Evolutionary conservation across 1,140 invertebrate genomes (phyloP).

Genomic region (Gryon sp.): DNA sequence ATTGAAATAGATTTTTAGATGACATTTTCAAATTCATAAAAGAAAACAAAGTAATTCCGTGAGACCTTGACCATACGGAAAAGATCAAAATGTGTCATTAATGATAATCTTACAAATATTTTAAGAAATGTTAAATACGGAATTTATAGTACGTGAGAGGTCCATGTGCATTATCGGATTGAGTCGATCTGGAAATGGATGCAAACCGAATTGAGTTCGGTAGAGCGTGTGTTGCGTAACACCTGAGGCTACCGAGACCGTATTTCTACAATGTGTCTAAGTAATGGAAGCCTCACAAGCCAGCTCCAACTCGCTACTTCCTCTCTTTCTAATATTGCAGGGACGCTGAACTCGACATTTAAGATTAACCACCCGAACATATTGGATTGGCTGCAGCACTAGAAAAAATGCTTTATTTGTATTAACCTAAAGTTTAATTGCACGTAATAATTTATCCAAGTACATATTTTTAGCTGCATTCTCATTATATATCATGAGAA

Average conservation of each 20-base stretch:
- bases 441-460: too few species aligned
- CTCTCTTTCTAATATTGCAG: constrained; percentile 36
- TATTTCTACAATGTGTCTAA: constrained; percentile 39
- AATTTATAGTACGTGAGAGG: too few species aligned
- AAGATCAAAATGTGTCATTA: too few species aligned
- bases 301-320: constrained; percentile 27
- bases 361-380: constrained; percentile 24
- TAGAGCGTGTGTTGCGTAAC: constrained; percentile 44
- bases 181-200: neutral
- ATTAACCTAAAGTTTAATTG: too few species aligned
- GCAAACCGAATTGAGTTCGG: constrained; percentile 21
- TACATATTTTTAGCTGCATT: too few species aligned
- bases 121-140: too few species aligned
- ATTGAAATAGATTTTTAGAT: too few species aligned
- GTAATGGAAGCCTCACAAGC: constrained; percentile 51
- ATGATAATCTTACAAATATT: too few species aligned
- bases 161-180: neutral
- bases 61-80: too few species aligned
- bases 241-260: constrained; percentile 22
- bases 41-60: too few species aligned
- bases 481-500: too few species aligned
- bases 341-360: constrained; percentile 34
- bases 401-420: constrained; percentile 41
- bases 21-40: too few species aligned
- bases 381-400: constrained; percentile 3